phyloP scores from a whole-genome alignment of 2,113 vertebrate genomes.

The Gorilla gorilla region DNA sequence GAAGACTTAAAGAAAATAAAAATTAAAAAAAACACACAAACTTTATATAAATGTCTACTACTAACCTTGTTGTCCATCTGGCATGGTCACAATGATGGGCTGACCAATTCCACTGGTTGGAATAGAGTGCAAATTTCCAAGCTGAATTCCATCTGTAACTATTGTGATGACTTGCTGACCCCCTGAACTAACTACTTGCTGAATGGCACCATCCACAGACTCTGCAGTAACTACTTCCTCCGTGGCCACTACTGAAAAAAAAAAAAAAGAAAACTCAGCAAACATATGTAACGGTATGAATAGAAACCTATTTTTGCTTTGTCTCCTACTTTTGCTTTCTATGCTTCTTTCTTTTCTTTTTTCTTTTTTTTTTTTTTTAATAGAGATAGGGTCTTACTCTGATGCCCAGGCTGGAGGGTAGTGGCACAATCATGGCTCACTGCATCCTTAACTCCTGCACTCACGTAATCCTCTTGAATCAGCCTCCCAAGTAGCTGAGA shows the following conservation, averaged over 20 bases:
- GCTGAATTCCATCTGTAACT: constrained; percentile 92
- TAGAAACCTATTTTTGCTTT: not conserved
- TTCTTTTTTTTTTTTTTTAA: too few relatives aligned
- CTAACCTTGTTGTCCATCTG: constrained; percentile 93
- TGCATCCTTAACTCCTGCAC: too few relatives aligned
- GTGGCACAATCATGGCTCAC: too few relatives aligned
- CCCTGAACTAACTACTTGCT: constrained; percentile 92
- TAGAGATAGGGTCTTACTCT: too few relatives aligned
- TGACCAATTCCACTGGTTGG: constrained; percentile 90
- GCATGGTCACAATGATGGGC: constrained; percentile 94
- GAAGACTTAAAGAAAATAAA: too few relatives aligned
- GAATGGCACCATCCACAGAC: constrained; percentile 92
- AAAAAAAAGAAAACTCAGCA: constrained; percentile 45
- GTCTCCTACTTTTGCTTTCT: not conserved
- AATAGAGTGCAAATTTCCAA: constrained; percentile 91
- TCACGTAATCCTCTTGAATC: too few relatives aligned
- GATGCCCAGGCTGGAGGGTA: too few relatives aligned
- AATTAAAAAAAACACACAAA: not conserved
- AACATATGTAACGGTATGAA: not conserved
- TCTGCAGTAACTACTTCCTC: constrained; percentile 93
- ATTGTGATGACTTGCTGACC: constrained; percentile 95
- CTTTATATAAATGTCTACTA: constrained; percentile 35
- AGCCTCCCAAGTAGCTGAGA: too few relatives aligned
- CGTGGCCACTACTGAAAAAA: constrained; percentile 88
- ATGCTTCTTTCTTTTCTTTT: too few relatives aligned